Evolutionary conservation across 2,113 vertebrate genomes (phyloP), one percentile per base, ranked within the genome.

Genomic region (Empidonax alnorum): DNA sequence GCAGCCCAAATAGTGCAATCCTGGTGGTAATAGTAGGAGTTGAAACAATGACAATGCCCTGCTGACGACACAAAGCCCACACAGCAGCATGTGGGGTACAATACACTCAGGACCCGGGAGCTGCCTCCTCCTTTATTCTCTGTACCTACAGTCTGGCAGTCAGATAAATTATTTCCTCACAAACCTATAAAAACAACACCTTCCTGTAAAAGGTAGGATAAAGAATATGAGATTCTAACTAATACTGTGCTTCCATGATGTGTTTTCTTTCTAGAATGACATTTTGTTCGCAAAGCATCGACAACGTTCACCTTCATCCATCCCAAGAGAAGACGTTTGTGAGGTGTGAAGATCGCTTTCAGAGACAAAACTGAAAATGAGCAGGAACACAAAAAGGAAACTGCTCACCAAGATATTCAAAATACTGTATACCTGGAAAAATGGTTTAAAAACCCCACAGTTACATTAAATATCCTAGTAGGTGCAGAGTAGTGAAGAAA

Each of bases 281-380:
- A 35, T 99, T 99, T 90, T 99, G 99, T 82, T 90, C 98, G 67
- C 98, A 98, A 98, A 98, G 87, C 50, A 84, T 92, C 14, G 98
- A 98, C 9, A 97, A 97, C 15, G 47, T 97, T 33, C 98, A 97
- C 30, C 93, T 99, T 31, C 97, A 98, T 86, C 98, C 97, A 14
- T 97, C 96, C 10, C 97, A 99, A 80, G 98, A 98, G 92, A 98
- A 98, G 96, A 97, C 96, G 31, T 99, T 99, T 87, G 98, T 99
- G 82, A 98, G 98, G 80, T 99, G 99, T 81, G 92, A 98, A 79
- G 83, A 96, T 41, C 96, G 37, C 17, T 59, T 94, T 37, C 97
- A 75, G 89, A 94, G 12, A 31, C 10, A 66, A 74, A 97, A 74
- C 35, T 75, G 37, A 90, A 98, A 94, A 67, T 95, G 71, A 97